Evolutionary conservation across 2,888 invertebrate species (phyloP).

Genomic region (Embidobia sp.): DNA sequence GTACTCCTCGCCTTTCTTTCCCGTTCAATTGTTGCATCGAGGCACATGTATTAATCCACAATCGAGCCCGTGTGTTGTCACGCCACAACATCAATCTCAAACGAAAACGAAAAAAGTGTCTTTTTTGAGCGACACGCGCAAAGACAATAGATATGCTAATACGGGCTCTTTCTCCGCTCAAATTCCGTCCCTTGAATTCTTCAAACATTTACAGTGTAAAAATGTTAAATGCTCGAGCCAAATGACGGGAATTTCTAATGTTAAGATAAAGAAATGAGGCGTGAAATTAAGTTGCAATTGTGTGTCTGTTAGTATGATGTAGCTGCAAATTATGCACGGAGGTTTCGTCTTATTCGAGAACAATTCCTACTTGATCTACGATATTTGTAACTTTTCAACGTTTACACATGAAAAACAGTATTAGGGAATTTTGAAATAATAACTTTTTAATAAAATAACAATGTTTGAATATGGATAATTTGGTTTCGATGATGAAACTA

Average conservation of each 20-base stretch:
- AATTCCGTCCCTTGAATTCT: constrained; percentile 15
- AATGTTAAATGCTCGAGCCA: constrained; percentile 1
- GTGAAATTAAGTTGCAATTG: no score
- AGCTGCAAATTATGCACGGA: no score
- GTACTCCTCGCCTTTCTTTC: constrained; percentile 49
- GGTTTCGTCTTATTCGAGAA: no score
- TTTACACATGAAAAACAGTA: no score
- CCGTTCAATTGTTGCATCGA: constrained; percentile 59
- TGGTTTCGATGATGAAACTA: no score
- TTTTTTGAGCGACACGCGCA: constrained; percentile 23
- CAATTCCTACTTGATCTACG: no score
- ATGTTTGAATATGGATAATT: no score
- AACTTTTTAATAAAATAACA: no score
- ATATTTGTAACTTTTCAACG: no score
- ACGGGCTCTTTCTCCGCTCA: constrained; percentile 5
- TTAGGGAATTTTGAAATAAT: no score
- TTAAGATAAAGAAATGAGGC: no score
- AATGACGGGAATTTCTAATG: neutral
- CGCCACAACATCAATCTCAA: constrained; percentile 26
- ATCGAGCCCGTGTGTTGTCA: constrained; percentile 39
- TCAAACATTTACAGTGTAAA: constrained; percentile 14
- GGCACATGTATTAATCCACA: constrained; percentile 53
- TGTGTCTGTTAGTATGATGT: no score
- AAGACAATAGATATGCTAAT: constrained; percentile 43
- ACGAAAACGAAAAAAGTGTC: constrained; percentile 10